phyloP scores from a whole-genome alignment of 1,140 invertebrate species.

The Drosophila funebris region DNA sequence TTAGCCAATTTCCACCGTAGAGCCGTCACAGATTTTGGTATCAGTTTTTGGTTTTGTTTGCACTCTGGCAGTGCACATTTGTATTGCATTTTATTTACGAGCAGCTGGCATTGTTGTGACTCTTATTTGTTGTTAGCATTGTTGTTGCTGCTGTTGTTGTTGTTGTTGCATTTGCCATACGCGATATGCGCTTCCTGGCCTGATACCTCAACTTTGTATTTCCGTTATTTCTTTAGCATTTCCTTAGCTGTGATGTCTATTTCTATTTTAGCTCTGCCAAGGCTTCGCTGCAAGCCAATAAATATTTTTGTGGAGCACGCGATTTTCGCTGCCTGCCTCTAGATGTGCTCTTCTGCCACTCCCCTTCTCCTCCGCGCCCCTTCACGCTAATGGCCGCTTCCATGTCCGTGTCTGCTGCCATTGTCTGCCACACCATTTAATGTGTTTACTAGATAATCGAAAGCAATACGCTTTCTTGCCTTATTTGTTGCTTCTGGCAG shows the following conservation, averaged over 20 bases:
- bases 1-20: constrained; percentile 47
- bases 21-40: constrained; percentile 62
- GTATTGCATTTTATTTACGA: constrained; percentile 79
- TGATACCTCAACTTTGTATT: constrained; percentile 82
- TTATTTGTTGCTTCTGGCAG: constrained; percentile 60
- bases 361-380: neutral
- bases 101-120: constrained; percentile 36
- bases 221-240: constrained; percentile 67
- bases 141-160: constrained; percentile 6
- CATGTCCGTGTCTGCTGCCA: constrained; percentile 33
- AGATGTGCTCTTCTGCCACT: neutral
- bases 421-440: constrained; percentile 78
- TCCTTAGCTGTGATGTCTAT: constrained; percentile 63
- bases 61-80: constrained; percentile 62
- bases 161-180: constrained; percentile 58
- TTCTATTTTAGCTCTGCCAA: constrained; percentile 65
- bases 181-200: constrained; percentile 76
- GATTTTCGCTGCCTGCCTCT: constrained; percentile 25
- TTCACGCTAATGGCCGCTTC: neutral
- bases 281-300: constrained; percentile 62
- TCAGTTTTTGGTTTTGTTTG: constrained; percentile 62
- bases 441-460: constrained; percentile 80
- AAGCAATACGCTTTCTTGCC: constrained; percentile 58
- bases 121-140: neutral
- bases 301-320: constrained; percentile 73